Conservation (phyloP, 2,888 invertebrate species). For the Calameuta pallipes region DNA sequence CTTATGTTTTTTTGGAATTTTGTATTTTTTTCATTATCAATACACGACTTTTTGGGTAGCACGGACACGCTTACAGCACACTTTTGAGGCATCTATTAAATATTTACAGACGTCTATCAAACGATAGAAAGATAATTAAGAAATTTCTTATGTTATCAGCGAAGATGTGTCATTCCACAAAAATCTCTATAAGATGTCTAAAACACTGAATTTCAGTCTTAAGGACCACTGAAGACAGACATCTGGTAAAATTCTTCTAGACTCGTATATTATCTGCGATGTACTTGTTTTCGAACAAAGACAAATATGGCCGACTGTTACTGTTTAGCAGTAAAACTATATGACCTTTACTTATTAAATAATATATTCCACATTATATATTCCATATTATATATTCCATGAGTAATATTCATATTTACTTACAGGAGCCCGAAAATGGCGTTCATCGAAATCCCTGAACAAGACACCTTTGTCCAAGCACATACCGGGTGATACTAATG, state of each 20-base stretch:
- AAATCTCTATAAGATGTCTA: too few relatives aligned
- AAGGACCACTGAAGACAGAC: too few relatives aligned
- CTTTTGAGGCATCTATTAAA: neutral
- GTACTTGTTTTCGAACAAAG: neutral
- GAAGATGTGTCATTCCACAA: too few relatives aligned
- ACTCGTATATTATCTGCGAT: neutral
- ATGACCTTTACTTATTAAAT: neutral
- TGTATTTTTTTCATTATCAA: neutral
- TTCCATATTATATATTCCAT: too few relatives aligned
- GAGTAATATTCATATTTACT: constrained; percentile 27
- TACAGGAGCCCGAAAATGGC: constrained; percentile 50
- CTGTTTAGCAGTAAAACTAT: neutral
- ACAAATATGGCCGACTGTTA: neutral
- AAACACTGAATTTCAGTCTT: too few relatives aligned
- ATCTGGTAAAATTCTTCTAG: neutral
- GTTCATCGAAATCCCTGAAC: constrained; percentile 40
- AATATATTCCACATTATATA: too few relatives aligned
- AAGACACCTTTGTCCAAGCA: constrained; percentile 36
- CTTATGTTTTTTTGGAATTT: neutral
- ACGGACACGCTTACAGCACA: too few relatives aligned
- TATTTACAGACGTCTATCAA: neutral
- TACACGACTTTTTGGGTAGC: neutral
- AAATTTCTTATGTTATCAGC: too few relatives aligned
- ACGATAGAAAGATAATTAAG: too few relatives aligned
- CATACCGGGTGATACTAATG: constrained; percentile 51